Evolutionary conservation across 2,797 vertebrate genomes (phyloP), one percentile per base, ranked within the genome.

Genomic region (Lates japonicus): DNA sequence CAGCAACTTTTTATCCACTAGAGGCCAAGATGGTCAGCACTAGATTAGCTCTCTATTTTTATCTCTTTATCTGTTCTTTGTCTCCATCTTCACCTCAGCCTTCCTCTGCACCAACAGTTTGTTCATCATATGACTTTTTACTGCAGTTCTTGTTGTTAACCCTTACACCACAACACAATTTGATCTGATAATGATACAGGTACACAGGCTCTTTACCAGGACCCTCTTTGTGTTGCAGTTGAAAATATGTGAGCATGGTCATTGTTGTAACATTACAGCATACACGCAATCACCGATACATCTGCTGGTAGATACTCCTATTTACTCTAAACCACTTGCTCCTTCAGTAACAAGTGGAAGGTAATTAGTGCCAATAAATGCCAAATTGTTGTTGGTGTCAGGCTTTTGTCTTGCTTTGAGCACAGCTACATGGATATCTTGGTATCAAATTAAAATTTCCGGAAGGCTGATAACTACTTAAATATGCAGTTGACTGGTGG

Each of bases 11-110:
- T n/a, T n/a, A 90, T 92, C 82, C 96, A 97, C 92, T 96, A 1
- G 98, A 99, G 93, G 97, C 98, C 90, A 99, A 98, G 93, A 97
- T 99, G 98, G 98, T 99, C 89, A 97, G 97, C 54, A 42, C 78
- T 72, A 85, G 85, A 88, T 92, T 84, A 90, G 78, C 82, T 83
- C 75, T 77, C 84, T 92, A 90, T 93, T 92, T 93, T 84, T 90
- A 83, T 89, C 78, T 84, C 58, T 82, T 82, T 87, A 74, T 93
- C 71, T 67, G 25, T 82, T 88, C 69, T 75, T 79, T 90, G 46
- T 91, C 80, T 90, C 62, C 74, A 82, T 67, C 72, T 87, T 84
- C 52, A 65, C 85, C 89, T 84, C 51, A 84, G 92, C 78, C 71
- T 78, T 85, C 46, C 31, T 80, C 81, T 88, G 70, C 61, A 49